Evolutionary conservation across 92 coral and sea anemone genomes (phyloP), one percentile per base, ranked within the genome.

Genomic region (Epizoanthus ramosus): DNA sequence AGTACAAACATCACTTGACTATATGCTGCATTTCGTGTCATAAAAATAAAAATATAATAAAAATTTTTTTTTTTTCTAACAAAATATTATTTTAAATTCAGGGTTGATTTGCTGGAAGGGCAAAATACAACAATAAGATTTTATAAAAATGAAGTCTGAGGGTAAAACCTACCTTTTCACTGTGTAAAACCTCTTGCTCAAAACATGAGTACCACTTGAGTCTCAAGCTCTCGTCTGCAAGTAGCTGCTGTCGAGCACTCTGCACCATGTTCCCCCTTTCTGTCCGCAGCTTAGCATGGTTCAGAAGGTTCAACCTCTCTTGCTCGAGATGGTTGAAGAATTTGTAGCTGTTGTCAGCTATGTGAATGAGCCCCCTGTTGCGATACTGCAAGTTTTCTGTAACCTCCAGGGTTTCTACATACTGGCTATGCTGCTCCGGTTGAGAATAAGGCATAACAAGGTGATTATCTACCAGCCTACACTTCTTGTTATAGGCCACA

Each of bases 351-450:
- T 10, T 24, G 53, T 77, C 71, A 8, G 43, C 47, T 8, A 80
- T 80, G 60, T 80, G 84, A 10, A 66, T 61, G 5, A 80, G 64
- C 19, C 84, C 63, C 58, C 75, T 47, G 1, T 21, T n/a, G 15
- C 84, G 10, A 50, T 33, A 65, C 22, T 80, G 84, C 3, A 24
- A 28, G 50, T 53, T 1, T 57, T 63, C 58, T 17, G 84, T 57
- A 5, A 80, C 74, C 43, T 80, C 63, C 2, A 80, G 53, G 28
- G 85, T 80, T 15, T 80, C 76, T 3, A 28, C 60, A 12, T 25
- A 66, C 63, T 67, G 43, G 76, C 47, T 50, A 1, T 12, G 43
- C 56, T 80, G 31, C 24, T 68, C 76, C 2, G 68, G 52, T 25
- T 68, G 17, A 3, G 52, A 6, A 24, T 28, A 80, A 2, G 75